Evolutionary conservation across 2,113 vertebrate genomes (phyloP).

Genomic region (Ploceus nigricollis): DNA sequence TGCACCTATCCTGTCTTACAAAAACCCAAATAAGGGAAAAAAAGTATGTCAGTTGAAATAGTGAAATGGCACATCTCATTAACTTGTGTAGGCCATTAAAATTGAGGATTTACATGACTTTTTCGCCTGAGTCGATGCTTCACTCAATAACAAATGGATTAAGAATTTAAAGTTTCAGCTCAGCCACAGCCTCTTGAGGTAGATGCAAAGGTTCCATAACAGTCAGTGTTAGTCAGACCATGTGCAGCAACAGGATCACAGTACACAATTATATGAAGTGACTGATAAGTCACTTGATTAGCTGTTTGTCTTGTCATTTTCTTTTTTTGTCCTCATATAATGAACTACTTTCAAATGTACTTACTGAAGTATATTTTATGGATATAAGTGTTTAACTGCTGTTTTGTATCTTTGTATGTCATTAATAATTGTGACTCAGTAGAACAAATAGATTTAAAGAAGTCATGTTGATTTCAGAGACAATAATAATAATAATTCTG

Average conservation of each 20-base stretch:
- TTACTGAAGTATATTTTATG: not conserved
- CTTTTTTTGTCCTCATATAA: not conserved
- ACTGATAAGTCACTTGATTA: not conserved
- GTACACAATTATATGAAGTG: not conserved
- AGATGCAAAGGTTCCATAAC: not conserved
- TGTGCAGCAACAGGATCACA: not conserved
- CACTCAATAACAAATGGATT: not conserved
- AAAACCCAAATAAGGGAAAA: not conserved
- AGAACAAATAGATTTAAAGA: too few relatives aligned
- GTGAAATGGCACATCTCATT: not conserved
- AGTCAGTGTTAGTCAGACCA: not conserved
- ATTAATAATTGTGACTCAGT: not conserved
- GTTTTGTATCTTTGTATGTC: not conserved
- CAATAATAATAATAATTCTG: not conserved
- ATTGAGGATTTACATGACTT: not conserved
- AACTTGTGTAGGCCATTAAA: not conserved
- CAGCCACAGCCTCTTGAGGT: not conserved
- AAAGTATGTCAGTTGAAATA: not conserved
- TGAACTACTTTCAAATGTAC: not conserved
- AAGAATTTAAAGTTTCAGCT: not conserved
- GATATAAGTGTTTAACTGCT: not conserved
- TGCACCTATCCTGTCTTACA: not conserved
- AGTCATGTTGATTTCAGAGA: slow-evolving; percentile 9
- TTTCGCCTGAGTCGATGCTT: not conserved
- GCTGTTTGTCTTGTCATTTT: not conserved